phyloP scores from a whole-genome alignment of 2,797 vertebrate genomes.

The Sternarchorhynchus goeldii region DNA sequence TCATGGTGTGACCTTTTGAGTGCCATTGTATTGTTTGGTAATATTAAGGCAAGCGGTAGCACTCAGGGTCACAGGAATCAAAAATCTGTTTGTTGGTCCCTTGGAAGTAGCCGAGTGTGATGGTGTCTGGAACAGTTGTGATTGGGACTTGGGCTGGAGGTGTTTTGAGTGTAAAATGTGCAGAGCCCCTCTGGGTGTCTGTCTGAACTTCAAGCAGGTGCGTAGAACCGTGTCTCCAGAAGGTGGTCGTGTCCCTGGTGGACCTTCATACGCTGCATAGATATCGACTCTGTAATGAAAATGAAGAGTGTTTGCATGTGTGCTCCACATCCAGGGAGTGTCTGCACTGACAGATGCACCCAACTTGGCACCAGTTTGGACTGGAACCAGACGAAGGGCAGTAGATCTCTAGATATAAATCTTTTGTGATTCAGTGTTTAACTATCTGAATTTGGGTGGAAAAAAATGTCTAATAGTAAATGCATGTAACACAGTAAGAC shows the following conservation, averaged over 20 bases:
- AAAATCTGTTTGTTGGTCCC: neutral
- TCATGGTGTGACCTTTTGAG: slow-evolving; percentile 56
- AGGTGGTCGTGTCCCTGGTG: slow-evolving; percentile 8
- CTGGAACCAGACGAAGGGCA: no score
- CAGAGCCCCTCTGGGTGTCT: neutral
- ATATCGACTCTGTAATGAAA: neutral
- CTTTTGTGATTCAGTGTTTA: no score
- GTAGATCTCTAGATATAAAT: no score
- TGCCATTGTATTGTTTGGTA: slow-evolving; percentile 51
- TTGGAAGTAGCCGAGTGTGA: neutral
- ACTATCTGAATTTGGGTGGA: no score
- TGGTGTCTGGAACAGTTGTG: neutral
- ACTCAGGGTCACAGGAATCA: slow-evolving; percentile 1
- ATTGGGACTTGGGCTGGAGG: neutral
- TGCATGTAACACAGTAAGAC: no score
- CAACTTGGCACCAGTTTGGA: no score
- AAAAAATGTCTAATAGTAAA: no score
- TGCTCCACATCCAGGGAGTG: neutral
- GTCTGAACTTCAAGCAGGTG: neutral
- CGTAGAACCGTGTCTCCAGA: neutral
- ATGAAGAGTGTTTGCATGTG: slow-evolving; percentile 10
- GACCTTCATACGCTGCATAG: slow-evolving; percentile 1
- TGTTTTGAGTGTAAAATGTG: neutral
- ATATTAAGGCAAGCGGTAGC: slow-evolving; percentile 44
- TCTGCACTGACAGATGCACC: no score